Base-by-base conservation (phyloP, 2,797 vertebrate species). In the Galagoides demidoff region DNA sequence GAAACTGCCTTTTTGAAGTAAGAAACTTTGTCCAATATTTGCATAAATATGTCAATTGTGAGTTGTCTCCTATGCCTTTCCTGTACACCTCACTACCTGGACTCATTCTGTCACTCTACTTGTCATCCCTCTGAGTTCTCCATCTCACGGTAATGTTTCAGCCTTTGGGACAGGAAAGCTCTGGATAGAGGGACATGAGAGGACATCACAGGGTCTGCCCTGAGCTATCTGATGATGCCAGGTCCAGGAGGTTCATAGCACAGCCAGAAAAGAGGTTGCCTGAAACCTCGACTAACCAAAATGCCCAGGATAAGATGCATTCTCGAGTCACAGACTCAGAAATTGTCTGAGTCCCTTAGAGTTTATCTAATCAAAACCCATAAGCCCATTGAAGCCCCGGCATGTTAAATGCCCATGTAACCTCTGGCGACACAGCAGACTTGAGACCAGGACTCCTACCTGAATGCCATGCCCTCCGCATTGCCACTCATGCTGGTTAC, bases 1-100 rank as follows among this genome's bases (percentile, higher is more conserved):
- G 88, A 92, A 97, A 97, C 92, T 89, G 55, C 39, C 70, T 77
- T 90, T 96, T 88, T 77, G 85, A 70, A 94, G 95, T 89, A 37
- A 63, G 87, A 92, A 93, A 89, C 68, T 92, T 95, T 82, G 93
- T 73, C 63, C 61, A 77, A 29, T 74, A 95, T 90, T 96, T 95
- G 37, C 52, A 77, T 76, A 93, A 91, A 89, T 59, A 95, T 2
- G 7, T 66, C 78, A 20, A 1, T 59, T 85, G 55, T 29, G 37
- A 94, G 78, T 64, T 85, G 68, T 39, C 84, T 64, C 20, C 12
- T 76, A 34, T 2, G 7, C 3, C 63, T 92, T 82, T 34, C 66
- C 39, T 71, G 78, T 22, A 5, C 20, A 39, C 49, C 59, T 59
- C 4, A 1, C 45, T 73, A 7, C 31, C 27, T 52, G 49, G 39